Base-by-base conservation (phyloP, 2,888 invertebrate species). In the Clistopyga incitator region DNA sequence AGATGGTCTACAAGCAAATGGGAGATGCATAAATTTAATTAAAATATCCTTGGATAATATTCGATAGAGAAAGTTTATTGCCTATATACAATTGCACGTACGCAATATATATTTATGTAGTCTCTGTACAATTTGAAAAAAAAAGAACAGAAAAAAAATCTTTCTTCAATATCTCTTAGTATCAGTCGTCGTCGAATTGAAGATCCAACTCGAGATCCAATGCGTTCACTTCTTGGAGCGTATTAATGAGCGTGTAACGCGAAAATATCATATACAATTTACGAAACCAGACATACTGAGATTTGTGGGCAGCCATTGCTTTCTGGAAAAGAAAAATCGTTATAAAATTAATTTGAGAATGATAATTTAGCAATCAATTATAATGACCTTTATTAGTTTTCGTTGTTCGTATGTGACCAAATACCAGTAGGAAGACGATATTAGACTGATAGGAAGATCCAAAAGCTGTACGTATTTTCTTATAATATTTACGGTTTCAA, bases 231-330 rank as follows among this genome's bases (percentile, higher is more conserved):
- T 96, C 95, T 86, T 96, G 95, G 78, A 98, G 94, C 0, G 98
- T 97, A 93, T 99, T 99, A 84, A 99, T 96, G 87, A 97, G 94
- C 94, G 98, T 96, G 92, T 99, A 99, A 76, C 98, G 95, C 15
- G 98, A 98, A 93, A 98, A 97, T 56, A 95, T 91, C 88, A 99
- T 96, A 91, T 98, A 99, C 3, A 99, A 94, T 91, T 96, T 95
- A 78, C 99, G 95, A 93, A 98, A 99, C 99, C 99, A 99, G 52
- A 98, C 96, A 94, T 98, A 96, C 93, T 99, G 99, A n/a, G 98
- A 98, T 87, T 95, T 94, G 93, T 99, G 98, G 77, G 95, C 95
- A 86, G 95, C 94, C 98, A 99, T 98, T 3, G 98, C 98, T 86
- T 94, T 94, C 92, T 97, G 94, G 34, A 84, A 93, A 92, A 83